Conservation (phyloP, 2,797 vertebrate species). For the Rhinogobio ventralis region DNA sequence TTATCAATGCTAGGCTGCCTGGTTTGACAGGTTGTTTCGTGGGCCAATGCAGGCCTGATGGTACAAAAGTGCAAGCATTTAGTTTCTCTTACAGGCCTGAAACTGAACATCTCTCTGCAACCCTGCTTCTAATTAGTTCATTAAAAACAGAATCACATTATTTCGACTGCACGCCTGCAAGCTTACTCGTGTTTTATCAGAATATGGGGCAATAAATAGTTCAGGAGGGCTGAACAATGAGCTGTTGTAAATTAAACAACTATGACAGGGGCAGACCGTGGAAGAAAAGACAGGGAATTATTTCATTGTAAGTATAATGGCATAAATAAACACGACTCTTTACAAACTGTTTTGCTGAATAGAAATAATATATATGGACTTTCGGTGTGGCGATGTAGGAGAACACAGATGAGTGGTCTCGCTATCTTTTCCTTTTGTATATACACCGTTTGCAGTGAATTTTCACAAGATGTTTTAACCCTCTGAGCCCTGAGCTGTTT, state of each 20-base stretch:
- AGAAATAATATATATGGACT: not conserved
- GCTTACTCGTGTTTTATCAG: slow-evolving; percentile 42
- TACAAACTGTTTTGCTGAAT: slow-evolving; percentile 4
- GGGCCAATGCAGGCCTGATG: not conserved
- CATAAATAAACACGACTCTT: not conserved
- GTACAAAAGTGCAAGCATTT: not conserved
- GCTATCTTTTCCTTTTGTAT: not conserved
- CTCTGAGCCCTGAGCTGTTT: too few species aligned
- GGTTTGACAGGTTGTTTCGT: not conserved
- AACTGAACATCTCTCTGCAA: slow-evolving; percentile 9
- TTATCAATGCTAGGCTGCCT: too few species aligned
- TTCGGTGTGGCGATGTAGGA: not conserved
- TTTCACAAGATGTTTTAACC: too few species aligned
- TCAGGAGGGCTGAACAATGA: slow-evolving; percentile 31
- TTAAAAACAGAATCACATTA: slow-evolving; percentile 52
- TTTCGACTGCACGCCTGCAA: slow-evolving; percentile 30
- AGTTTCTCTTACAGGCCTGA: slow-evolving; percentile 6
- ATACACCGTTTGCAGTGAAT: not conserved
- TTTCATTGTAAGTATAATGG: slow-evolving; percentile 46
- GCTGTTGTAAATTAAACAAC: slow-evolving; percentile 48
- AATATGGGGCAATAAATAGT: slow-evolving; percentile 20
- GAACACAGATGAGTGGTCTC: not conserved
- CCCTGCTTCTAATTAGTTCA: slow-evolving; percentile 21
- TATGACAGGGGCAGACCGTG: slow-evolving; percentile 29
- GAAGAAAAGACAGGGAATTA: slow-evolving; percentile 15